Percentiles rank a stretch among this genome's conserved stretches.
Evolutionary conservation across 2,113 vertebrate species (phyloP).

Genomic region (Machaerirhynchus nigripectus): DNA sequence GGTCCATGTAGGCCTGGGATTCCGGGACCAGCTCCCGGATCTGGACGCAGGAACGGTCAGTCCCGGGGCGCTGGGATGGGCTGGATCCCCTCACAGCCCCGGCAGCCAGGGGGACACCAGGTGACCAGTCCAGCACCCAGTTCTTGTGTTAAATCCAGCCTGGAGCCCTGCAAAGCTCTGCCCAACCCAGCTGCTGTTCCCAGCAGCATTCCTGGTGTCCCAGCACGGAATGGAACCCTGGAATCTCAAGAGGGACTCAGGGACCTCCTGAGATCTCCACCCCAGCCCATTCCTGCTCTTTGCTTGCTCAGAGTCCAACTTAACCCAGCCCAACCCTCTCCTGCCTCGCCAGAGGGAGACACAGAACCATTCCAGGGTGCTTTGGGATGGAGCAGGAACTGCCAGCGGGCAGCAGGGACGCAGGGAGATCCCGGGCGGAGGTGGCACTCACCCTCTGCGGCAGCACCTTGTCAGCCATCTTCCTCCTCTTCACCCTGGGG

Average conservation of each 20-base stretch:
- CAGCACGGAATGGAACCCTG: background rate
- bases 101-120: background rate
- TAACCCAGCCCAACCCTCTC: background rate
- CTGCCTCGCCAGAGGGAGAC: background rate
- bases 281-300: background rate
- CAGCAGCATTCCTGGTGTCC: background rate
- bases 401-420: background rate
- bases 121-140: accelerated
- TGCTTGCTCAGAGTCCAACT: background rate
- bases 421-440: accelerated
- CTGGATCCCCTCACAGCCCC: background rate
- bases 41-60: constrained; percentile 48
- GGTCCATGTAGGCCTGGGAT: constrained; percentile 99
- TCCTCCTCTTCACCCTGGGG: constrained; percentile 90
- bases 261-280: background rate
- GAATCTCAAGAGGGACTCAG: background rate
- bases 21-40: constrained; percentile 97
- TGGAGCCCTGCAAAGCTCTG: background rate
- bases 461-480: constrained; percentile 98
- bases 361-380: background rate
- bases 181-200: background rate
- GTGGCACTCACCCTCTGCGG: constrained; percentile 89
- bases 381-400: background rate
- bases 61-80: accelerated
- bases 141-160: background rate